These are phyloP conservation scores for Chaetogeoica ovagalla DNA, from an alignment of 2,888 invertebrate genomes.

Conservation along the genomic window DNA sequence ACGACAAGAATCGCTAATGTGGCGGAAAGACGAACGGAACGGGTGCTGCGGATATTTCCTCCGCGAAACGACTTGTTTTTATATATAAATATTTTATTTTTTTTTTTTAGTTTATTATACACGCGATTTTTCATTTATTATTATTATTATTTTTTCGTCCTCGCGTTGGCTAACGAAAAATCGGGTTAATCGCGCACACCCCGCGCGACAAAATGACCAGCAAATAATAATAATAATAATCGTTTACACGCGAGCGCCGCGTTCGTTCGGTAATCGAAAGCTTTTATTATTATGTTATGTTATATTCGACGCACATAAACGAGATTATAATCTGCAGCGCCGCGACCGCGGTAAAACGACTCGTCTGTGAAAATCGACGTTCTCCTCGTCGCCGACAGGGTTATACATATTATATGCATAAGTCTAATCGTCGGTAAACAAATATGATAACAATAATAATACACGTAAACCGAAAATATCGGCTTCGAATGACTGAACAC, in stretches of 20 bases:
- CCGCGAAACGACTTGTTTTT: too few relatives aligned
- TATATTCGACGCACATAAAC: too few relatives aligned
- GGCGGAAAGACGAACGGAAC: not conserved
- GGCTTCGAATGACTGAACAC: slow-evolving; percentile 15
- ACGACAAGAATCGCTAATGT: slow-evolving; percentile 7
- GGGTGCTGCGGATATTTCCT: not conserved
- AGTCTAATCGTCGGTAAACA: not conserved
- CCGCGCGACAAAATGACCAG: not conserved
- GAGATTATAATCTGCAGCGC: not conserved
- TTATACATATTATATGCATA: not conserved
- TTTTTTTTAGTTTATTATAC: too few relatives aligned
- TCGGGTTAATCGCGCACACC: not conserved
- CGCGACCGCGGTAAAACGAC: not conserved
- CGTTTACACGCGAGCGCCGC: too few relatives aligned
- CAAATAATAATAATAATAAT: not conserved
- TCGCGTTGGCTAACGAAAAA: slow-evolving; percentile 15
- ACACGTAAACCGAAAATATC: not conserved
- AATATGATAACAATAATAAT: too few relatives aligned
- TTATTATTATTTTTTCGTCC: not conserved
- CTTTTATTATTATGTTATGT: too few relatives aligned
- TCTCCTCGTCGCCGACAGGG: not conserved
- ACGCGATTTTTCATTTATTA: too few relatives aligned
- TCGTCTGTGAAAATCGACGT: slow-evolving; percentile 17
- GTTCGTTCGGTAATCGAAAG: too few relatives aligned
- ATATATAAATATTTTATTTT: too few relatives aligned